Evolutionary conservation across 2,888 invertebrate genomes (phyloP).

Genomic region (Atethmia centrago): DNA sequence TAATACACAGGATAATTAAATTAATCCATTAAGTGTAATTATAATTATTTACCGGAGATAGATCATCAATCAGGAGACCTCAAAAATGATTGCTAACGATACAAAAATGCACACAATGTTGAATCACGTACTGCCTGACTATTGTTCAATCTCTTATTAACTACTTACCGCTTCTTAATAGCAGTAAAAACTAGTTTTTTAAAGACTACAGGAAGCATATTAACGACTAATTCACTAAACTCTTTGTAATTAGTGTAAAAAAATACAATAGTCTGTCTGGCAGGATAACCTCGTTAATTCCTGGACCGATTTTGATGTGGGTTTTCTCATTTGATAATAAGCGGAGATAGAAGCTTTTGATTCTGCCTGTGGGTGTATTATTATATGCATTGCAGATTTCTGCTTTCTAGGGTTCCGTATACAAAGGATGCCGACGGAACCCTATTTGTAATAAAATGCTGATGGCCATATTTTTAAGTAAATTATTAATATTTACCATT

Average conservation of each 20-base stretch:
- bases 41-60: constrained; percentile 41
- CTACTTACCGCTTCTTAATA: constrained; percentile 7
- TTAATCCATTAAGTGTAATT: constrained; percentile 38
- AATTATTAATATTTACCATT: too few relatives aligned
- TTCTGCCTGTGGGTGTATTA: constrained; percentile 21
- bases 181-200: constrained; percentile 32
- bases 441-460: too few relatives aligned
- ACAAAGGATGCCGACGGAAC: not conserved
- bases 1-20: constrained; percentile 37
- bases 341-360: constrained; percentile 13
- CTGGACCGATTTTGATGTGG: constrained; percentile 36
- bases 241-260: constrained; percentile 25
- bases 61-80: constrained; percentile 36
- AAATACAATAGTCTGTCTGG: constrained; percentile 38
- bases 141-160: constrained; percentile 39
- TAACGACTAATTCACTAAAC: constrained; percentile 36
- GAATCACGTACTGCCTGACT: constrained; percentile 5
- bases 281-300: constrained; percentile 41
- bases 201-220: constrained; percentile 37
- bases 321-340: constrained; percentile 42
- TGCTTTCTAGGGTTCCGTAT: not conserved
- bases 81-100: constrained; percentile 29
- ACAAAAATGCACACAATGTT: constrained; percentile 45
- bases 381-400: constrained; percentile 17
- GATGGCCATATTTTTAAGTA: too few relatives aligned